These are phyloP conservation scores for Labroides dimidiatus DNA, from an alignment of 2,797 vertebrate species.

Conservation along the genomic window DNA sequence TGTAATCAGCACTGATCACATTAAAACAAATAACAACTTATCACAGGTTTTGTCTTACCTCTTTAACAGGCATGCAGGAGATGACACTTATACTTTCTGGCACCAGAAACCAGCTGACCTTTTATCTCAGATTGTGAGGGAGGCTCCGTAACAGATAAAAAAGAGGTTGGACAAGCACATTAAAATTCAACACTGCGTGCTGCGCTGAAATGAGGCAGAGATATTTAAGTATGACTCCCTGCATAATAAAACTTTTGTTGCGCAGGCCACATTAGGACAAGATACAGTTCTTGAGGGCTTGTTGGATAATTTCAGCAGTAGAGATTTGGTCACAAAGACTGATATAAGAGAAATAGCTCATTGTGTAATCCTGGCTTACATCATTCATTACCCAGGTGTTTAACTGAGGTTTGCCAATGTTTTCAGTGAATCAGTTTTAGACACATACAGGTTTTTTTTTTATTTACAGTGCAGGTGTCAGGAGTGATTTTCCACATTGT, in stretches of 20 bases:
- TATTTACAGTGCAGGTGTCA: conserved; percentile 25
- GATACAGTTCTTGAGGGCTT: background rate
- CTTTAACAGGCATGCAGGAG: background rate
- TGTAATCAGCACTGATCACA: too few relatives aligned
- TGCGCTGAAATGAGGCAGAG: conserved; percentile 16
- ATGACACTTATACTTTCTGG: conserved; percentile 3
- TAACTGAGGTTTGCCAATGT: conserved; percentile 5
- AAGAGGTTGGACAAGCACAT: conserved; percentile 11
- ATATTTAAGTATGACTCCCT: background rate
- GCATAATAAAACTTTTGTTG: conserved; percentile 7
- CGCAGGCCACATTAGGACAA: background rate
- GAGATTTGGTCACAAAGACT: background rate
- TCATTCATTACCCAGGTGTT: background rate
- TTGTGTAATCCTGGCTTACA: background rate
- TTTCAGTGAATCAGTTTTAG: background rate
- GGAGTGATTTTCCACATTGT: conserved; percentile 22
- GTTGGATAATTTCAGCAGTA: background rate
- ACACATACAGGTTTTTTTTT: background rate
- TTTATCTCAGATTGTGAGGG: conserved; percentile 13
- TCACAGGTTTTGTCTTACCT: background rate
- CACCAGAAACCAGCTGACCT: conserved; percentile 3
- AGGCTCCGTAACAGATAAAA: conserved; percentile 25
- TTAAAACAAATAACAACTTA: too few relatives aligned
- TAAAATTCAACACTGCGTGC: conserved; percentile 30
- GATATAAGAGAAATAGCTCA: background rate